These are phyloP conservation scores for Pseudopodoces humilis DNA, from an alignment of 2,113 vertebrate genomes.

Conservation along the genomic window DNA sequence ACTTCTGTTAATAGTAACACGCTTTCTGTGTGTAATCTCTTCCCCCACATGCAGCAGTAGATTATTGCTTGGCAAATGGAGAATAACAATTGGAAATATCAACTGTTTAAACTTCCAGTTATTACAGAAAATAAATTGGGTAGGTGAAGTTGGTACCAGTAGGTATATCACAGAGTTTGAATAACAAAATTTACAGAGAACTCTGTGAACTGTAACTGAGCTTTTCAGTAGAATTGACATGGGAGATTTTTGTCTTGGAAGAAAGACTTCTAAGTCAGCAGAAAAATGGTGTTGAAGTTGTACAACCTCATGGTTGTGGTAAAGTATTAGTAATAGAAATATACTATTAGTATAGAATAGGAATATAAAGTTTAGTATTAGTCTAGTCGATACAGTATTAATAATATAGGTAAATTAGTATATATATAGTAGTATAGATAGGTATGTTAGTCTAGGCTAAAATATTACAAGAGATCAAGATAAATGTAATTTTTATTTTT, in stretches of 20 bases:
- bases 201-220: not conserved
- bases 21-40: not conserved
- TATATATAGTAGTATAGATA: not conserved
- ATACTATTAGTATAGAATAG: not conserved
- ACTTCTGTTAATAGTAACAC: not conserved
- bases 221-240: not conserved
- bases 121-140: not conserved
- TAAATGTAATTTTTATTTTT: not conserved
- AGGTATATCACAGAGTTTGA: not conserved
- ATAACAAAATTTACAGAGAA: not conserved
- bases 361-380: not conserved
- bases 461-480: not conserved
- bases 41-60: not conserved
- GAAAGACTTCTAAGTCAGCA: not conserved
- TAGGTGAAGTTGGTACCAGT: not conserved
- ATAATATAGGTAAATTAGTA: not conserved
- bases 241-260: not conserved
- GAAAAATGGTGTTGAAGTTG: not conserved
- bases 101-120: not conserved
- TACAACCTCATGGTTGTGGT: not conserved
- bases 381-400: not conserved
- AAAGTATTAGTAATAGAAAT: not conserved
- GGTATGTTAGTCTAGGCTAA: not conserved
- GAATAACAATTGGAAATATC: not conserved
- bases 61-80: not conserved